These are phyloP conservation scores for Buceros bicornis DNA, from an alignment of 2,797 vertebrate species.

Conservation along the genomic window DNA sequence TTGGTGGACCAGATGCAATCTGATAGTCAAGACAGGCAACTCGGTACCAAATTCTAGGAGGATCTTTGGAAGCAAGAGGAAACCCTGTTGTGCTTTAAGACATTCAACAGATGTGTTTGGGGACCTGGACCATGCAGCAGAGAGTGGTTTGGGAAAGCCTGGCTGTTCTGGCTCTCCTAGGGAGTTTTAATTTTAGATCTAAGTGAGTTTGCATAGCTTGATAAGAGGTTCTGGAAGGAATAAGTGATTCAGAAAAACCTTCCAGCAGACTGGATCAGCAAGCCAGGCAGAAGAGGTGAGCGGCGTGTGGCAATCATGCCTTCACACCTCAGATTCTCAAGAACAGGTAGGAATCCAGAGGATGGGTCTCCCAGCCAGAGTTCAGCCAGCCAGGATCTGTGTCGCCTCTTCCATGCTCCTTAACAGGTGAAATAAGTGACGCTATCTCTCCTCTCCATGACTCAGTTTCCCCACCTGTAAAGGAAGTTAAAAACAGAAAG, in stretches of 20 bases:
- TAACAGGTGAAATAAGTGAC: not conserved
- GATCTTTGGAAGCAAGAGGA: not conserved
- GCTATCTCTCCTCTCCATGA: not conserved
- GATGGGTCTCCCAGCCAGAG: not conserved
- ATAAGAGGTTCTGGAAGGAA: not conserved
- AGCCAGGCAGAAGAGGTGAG: not conserved
- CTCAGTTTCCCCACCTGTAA: slow-evolving; percentile 4
- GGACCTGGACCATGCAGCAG: not conserved
- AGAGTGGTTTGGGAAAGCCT: not conserved
- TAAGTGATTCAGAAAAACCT: not conserved
- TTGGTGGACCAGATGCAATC: not conserved
- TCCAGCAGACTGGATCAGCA: not conserved
- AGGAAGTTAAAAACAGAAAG: not conserved
- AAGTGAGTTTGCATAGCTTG: not conserved
- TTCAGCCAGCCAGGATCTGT: not conserved
- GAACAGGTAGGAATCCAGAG: not conserved
- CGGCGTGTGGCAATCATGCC: not conserved
- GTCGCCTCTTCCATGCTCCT: not conserved
- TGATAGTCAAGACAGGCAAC: fast-evolving
- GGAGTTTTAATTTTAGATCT: not conserved
- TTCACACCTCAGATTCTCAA: not conserved
- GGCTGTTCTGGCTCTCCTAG: not conserved
- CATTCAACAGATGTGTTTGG: not conserved
- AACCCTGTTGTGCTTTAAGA: not conserved
- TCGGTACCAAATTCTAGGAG: not conserved